Evolutionary conservation across 2,888 invertebrate species (phyloP).

Genomic region (Melinaea menophilus): DNA sequence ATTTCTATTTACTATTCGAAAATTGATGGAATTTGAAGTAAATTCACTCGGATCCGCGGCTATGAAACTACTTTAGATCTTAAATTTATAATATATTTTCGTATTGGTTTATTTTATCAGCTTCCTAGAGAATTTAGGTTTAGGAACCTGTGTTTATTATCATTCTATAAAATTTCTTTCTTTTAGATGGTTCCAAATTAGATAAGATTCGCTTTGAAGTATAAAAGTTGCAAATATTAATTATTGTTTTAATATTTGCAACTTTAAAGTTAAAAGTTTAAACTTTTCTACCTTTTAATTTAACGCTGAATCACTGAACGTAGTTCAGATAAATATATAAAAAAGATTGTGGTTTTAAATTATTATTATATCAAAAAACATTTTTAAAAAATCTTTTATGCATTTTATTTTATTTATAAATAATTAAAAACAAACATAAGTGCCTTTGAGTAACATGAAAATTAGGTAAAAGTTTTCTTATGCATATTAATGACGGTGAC

Average conservation of each 20-base stretch:
- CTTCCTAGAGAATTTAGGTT: too few relatives aligned
- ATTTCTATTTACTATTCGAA: slow-evolving; percentile 17
- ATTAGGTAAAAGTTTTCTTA: slow-evolving; percentile 22
- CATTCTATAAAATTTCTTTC: too few relatives aligned
- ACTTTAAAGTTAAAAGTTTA: not conserved
- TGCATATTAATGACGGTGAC: slow-evolving; percentile 19
- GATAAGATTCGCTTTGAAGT: too few relatives aligned
- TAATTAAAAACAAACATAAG: slow-evolving; percentile 11
- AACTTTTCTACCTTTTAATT: too few relatives aligned
- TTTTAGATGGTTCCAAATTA: too few relatives aligned
- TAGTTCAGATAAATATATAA: too few relatives aligned
- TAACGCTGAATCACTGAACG: too few relatives aligned
- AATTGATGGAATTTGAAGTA: slow-evolving; percentile 23
- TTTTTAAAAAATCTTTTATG: not conserved
- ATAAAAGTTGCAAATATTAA: too few relatives aligned
- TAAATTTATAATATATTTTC: too few relatives aligned
- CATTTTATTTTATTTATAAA: not conserved
- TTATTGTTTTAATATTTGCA: not conserved
- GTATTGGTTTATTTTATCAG: too few relatives aligned
- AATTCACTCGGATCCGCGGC: slow-evolving; percentile 17
- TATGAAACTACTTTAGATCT: slow-evolving; percentile 14
- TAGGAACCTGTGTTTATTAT: too few relatives aligned
- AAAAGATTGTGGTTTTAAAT: not conserved
- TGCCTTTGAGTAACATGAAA: slow-evolving; percentile 5
- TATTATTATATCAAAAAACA: too few relatives aligned